Percentiles rank a stretch among this genome's conserved stretches.
phyloP scores from a whole-genome alignment of 2,113 vertebrate species.

The Cepphus grylle region DNA sequence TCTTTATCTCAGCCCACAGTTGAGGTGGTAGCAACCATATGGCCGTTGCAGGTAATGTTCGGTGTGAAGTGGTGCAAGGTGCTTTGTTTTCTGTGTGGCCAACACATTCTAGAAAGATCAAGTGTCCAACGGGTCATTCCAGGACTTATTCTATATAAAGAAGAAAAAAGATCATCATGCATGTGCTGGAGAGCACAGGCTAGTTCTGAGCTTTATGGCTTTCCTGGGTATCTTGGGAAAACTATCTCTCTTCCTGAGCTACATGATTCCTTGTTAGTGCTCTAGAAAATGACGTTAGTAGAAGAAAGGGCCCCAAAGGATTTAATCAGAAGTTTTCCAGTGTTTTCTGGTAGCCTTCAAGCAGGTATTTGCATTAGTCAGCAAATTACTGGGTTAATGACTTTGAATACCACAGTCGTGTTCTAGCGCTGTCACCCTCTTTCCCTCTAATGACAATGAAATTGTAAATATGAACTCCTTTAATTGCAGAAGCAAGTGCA shows the following conservation, averaged over 20 bases:
- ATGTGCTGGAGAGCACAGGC: not conserved
- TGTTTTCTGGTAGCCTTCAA: not conserved
- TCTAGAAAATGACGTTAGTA: not conserved
- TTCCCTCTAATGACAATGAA: not conserved
- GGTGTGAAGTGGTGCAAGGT: not conserved
- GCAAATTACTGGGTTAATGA: not conserved
- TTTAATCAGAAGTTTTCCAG: slow-evolving; percentile 46
- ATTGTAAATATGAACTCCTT: not conserved
- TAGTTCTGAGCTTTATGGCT: not conserved
- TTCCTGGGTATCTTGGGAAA: slow-evolving; percentile 3
- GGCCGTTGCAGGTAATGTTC: not conserved
- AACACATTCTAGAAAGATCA: not conserved
- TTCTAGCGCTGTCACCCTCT: not conserved
- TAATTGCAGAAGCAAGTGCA: not conserved
- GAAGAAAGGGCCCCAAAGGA: not conserved
- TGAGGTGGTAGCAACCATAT: not conserved
- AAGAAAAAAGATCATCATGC: not conserved
- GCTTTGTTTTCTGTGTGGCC: not conserved
- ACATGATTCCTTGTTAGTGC: not conserved
- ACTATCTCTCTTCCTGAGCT: not conserved
- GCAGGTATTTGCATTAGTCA: not conserved
- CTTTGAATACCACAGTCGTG: not conserved
- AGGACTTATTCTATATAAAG: not conserved
- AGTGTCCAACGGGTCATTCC: not conserved
- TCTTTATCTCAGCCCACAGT: not conserved